Conservation (phyloP, 2,888 invertebrate genomes). For the Tenthredo notha region DNA sequence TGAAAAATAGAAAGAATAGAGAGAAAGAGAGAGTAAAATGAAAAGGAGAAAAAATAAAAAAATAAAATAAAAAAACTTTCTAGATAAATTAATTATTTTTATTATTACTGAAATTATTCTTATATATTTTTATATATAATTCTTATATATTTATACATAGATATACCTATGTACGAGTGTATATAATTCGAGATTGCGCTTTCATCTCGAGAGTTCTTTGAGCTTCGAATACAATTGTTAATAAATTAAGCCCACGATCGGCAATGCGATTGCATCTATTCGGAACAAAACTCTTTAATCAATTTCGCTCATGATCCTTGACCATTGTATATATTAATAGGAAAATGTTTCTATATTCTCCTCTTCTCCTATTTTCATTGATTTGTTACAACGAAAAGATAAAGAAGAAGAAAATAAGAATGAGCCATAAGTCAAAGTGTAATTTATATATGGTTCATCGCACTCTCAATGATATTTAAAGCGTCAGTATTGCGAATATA, state of each 20-base stretch:
- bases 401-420: background rate
- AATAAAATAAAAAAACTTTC: background rate
- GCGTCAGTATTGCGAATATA: conserved; percentile 4
- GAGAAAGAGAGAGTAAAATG: background rate
- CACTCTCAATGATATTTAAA: background rate
- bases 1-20: background rate
- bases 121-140: too few relatives aligned
- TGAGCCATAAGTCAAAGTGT: background rate
- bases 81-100: background rate
- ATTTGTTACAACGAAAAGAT: background rate
- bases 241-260: background rate
- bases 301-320: background rate
- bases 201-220: background rate
- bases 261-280: background rate
- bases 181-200: background rate
- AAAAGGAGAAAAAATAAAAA: background rate
- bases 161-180: too few relatives aligned
- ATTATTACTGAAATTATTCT: background rate
- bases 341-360: too few relatives aligned
- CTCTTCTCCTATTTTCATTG: background rate
- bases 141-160: too few relatives aligned
- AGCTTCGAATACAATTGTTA: background rate
- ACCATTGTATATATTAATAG: too few relatives aligned
- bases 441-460: background rate
- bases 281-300: background rate